Percentiles rank a stretch among this genome's conserved stretches.
These are phyloP conservation scores for Prenolepis imparis DNA, from an alignment of 2,888 invertebrate species.

Conservation along the genomic window DNA sequence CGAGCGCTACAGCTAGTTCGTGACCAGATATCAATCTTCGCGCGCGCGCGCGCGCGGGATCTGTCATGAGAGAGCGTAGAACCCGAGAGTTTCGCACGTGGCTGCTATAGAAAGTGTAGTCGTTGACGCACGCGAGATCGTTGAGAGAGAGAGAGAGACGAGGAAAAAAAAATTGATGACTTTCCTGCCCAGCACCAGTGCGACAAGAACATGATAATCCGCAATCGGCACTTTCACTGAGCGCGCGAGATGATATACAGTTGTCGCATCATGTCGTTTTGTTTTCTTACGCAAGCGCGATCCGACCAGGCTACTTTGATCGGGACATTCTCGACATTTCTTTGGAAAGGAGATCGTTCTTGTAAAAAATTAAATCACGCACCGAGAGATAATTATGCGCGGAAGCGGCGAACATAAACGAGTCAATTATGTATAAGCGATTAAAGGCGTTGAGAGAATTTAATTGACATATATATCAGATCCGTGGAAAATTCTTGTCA, in stretches of 20 bases:
- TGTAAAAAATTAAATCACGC: not conserved
- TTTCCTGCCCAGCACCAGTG: constrained; percentile 14
- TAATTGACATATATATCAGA: constrained; percentile 21
- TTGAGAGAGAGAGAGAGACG: constrained; percentile 37
- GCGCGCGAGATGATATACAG: constrained; percentile 26
- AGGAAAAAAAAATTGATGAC: constrained; percentile 49
- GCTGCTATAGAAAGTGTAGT: constrained; percentile 58
- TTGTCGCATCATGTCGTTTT: not conserved
- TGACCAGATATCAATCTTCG: constrained; percentile 60
- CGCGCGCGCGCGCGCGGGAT: constrained; percentile 61
- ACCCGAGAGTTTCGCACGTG: constrained; percentile 58
- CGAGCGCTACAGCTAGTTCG: constrained; percentile 54
- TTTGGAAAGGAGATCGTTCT: not conserved
- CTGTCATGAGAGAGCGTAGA: constrained; percentile 60
- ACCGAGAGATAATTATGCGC: not conserved
- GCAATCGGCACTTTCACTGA: constrained; percentile 57
- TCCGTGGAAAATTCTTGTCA: not conserved
- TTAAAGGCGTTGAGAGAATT: constrained; percentile 8
- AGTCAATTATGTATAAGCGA: constrained; percentile 20
- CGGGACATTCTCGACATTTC: not conserved
- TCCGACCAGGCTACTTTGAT: constrained; percentile 8
- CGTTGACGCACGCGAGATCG: constrained; percentile 64
- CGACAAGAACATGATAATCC: constrained; percentile 55
- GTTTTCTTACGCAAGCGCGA: constrained; percentile 28
- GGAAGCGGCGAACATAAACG: not conserved